These are phyloP conservation scores for Pangasius mekongensis DNA, from an alignment of 2,797 vertebrate genomes.

Conservation along the genomic window DNA sequence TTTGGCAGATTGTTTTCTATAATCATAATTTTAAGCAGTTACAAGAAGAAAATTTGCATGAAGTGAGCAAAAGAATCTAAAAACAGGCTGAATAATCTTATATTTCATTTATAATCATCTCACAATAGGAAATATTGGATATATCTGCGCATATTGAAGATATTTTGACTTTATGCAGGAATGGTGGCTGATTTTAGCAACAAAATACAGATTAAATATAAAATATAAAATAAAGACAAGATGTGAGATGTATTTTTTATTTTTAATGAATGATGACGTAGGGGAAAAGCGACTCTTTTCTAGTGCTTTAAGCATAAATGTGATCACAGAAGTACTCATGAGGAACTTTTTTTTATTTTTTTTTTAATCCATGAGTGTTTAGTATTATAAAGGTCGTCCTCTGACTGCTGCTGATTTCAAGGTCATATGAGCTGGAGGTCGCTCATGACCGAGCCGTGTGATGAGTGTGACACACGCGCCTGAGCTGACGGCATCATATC, in stretches of 20 bases:
- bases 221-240: not conserved
- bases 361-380: not conserved
- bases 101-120: not conserved
- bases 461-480: not conserved
- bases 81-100: not conserved
- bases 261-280: not conserved
- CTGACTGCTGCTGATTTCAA: not conserved
- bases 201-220: not conserved
- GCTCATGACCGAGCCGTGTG: not conserved
- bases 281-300: not conserved
- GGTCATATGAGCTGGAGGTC: not conserved
- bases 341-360: not conserved
- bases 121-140: not conserved
- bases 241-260: not conserved
- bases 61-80: not conserved
- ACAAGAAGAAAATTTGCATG: not conserved
- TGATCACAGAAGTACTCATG: not conserved
- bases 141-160: not conserved
- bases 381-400: not conserved
- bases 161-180: not conserved
- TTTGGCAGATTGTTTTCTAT: too few relatives aligned
- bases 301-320: not conserved
- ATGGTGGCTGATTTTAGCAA: too few relatives aligned
- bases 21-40: not conserved
- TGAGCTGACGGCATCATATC: not conserved